Conservation (phyloP, 1,140 invertebrate genomes). For the Lordiphosa collinella region DNA sequence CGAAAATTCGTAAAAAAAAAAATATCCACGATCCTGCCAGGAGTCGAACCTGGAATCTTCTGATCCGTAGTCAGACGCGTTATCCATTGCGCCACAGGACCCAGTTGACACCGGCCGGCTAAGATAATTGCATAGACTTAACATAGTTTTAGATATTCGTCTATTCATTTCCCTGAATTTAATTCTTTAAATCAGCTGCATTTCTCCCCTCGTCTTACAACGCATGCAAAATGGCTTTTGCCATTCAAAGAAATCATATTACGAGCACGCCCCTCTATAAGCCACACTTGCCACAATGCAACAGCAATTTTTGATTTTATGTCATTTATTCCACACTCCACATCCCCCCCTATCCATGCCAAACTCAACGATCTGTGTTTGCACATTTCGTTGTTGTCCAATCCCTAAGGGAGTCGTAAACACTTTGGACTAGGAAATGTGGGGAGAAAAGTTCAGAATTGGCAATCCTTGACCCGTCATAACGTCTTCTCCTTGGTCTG, state of each 20-base stretch:
- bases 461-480: conserved; percentile 75
- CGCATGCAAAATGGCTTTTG: conserved; percentile 38
- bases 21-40: conserved; percentile 82
- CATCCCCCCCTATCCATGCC: neutral
- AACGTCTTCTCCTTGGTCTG: conserved; percentile 41
- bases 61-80: conserved; percentile 87
- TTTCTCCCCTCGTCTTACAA: conserved; percentile 3
- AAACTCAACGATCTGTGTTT: conserved; percentile 57
- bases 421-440: conserved; percentile 49
- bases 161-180: neutral
- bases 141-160: neutral
- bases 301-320: conserved; percentile 64
- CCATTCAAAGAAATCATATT: conserved; percentile 66
- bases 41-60: conserved; percentile 87
- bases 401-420: conserved; percentile 68
- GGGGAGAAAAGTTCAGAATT: conserved; percentile 43
- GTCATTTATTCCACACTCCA: conserved; percentile 31
- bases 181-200: neutral
- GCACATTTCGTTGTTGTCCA: conserved; percentile 65
- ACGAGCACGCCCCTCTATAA: conserved; percentile 25
- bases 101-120: conserved; percentile 20
- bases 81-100: conserved; percentile 87
- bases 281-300: conserved; percentile 22
- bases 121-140: neutral
- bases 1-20: neutral